These are phyloP conservation scores for Acrobasis suavella DNA, from an alignment of 2,888 invertebrate species.

Conservation along the genomic window DNA sequence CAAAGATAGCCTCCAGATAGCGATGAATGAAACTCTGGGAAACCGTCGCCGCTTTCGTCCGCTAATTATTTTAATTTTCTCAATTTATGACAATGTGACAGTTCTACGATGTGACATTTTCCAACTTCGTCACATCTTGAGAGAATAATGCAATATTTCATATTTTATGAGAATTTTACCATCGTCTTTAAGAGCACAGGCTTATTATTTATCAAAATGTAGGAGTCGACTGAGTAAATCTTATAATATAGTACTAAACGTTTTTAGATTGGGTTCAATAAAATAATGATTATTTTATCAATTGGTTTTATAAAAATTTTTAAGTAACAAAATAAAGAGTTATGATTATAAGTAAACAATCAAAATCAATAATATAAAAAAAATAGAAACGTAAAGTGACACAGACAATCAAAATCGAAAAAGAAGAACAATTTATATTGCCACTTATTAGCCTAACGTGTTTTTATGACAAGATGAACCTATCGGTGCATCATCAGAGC, in stretches of 20 bases:
- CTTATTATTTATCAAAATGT: not conserved
- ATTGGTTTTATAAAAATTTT: not conserved
- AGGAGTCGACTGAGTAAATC: not conserved
- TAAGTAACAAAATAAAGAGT: not conserved
- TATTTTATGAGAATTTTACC: not conserved
- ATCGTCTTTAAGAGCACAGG: not conserved
- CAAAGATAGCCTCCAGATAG: slow-evolving; percentile 43
- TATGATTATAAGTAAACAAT: not conserved
- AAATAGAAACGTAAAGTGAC: too few relatives aligned
- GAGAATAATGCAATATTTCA: slow-evolving; percentile 8
- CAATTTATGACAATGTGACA: slow-evolving; percentile 18
- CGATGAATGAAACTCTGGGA: slow-evolving; percentile 39
- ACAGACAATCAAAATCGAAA: not conserved
- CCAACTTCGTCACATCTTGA: not conserved
- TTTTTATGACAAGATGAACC: slow-evolving; percentile 46
- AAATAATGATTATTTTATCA: too few relatives aligned
- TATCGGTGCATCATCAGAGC: slow-evolving; percentile 46
- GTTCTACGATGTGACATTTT: slow-evolving; percentile 5
- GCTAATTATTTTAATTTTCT: slow-evolving; percentile 26
- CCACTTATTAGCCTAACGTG: not conserved
- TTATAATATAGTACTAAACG: too few relatives aligned
- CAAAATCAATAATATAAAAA: not conserved
- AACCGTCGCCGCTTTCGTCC: slow-evolving; percentile 28
- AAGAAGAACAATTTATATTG: not conserved
- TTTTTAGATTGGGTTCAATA: too few relatives aligned